Evolutionary conservation across 2,797 vertebrate genomes (phyloP).

Genomic region (Sebastes jordani): DNA sequence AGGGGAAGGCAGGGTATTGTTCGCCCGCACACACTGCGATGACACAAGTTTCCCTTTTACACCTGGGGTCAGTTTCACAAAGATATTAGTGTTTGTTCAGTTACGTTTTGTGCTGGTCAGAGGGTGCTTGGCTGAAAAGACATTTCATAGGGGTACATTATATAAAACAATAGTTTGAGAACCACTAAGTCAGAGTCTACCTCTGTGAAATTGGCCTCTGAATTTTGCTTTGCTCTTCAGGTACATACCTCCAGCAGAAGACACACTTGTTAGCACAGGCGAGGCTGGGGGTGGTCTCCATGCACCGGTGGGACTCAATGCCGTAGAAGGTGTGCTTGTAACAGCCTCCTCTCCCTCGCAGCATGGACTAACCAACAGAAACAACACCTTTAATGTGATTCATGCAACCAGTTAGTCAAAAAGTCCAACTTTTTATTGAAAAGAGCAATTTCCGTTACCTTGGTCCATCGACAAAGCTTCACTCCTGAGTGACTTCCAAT

Average conservation of each 20-base stretch:
- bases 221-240: background rate
- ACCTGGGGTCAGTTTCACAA: background rate
- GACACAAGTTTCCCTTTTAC: too few species aligned
- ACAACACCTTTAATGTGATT: background rate
- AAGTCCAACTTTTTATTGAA: background rate
- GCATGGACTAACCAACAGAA: constrained; percentile 85
- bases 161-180: background rate
- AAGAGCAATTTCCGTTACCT: constrained; percentile 79
- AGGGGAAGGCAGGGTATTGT: too few species aligned
- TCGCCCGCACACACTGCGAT: too few species aligned
- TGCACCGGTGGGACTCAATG: constrained; percentile 95
- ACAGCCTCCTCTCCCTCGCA: constrained; percentile 94
- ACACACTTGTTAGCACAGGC: constrained; percentile 97
- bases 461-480: constrained; percentile 97
- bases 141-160: background rate
- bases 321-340: constrained; percentile 98
- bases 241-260: constrained; percentile 94
- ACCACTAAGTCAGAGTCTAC: background rate
- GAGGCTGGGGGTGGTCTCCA: constrained; percentile 95
- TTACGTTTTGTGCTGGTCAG: too few species aligned
- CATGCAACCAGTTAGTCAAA: background rate
- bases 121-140: too few species aligned
- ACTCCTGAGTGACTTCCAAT: constrained; percentile 97
- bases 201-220: background rate
- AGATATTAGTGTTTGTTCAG: background rate